Evolutionary conservation across 2,113 vertebrate species (phyloP).

Genomic region (Mionectes macconnelli): DNA sequence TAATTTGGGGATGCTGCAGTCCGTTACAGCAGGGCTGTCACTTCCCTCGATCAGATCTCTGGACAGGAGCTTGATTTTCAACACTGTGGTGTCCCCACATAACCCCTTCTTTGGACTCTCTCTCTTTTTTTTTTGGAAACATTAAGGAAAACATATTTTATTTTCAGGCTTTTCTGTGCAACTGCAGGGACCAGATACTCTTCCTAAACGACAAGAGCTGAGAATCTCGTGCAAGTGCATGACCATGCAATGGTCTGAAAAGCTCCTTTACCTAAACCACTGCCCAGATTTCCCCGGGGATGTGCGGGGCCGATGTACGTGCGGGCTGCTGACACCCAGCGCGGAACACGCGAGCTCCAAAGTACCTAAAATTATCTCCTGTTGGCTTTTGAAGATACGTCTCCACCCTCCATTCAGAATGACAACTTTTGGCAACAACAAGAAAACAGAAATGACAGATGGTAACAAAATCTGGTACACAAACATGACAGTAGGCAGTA

Average conservation of each 20-base stretch:
- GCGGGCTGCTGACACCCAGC: slow-evolving; percentile 9
- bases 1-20: background rate
- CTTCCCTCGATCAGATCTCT: background rate
- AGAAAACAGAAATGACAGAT: slow-evolving; percentile 68
- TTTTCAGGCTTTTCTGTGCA: background rate
- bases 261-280: background rate
- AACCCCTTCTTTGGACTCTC: background rate
- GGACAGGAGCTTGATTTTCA: background rate
- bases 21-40: rapidly evolving
- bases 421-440: slow-evolving; percentile 65
- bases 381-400: slow-evolving; percentile 15
- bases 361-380: slow-evolving; percentile 48
- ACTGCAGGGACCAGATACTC: background rate
- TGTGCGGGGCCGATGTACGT: background rate
- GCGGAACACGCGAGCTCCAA: background rate
- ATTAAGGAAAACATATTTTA: background rate
- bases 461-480: slow-evolving; percentile 66
- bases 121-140: background rate
- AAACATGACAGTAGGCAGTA: slow-evolving; percentile 65
- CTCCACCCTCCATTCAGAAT: slow-evolving; percentile 61
- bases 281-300: background rate
- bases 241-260: background rate
- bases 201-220: background rate
- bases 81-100: background rate
- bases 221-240: background rate